phyloP scores from a whole-genome alignment of 2,113 vertebrate genomes.

The Chaetodon auriga region DNA sequence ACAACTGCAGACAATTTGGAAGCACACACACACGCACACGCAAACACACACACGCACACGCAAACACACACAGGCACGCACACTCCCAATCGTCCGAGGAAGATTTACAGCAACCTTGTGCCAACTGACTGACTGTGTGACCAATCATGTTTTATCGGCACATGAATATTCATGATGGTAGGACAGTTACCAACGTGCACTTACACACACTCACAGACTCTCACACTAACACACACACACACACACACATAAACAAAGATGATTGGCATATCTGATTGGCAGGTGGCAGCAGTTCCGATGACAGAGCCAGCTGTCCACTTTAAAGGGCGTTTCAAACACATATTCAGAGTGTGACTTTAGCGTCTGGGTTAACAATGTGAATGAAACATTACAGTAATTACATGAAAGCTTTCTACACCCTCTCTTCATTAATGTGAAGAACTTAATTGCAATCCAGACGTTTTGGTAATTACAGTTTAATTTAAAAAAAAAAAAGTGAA shows the following conservation, averaged over 20 bases:
- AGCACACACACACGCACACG: neutral
- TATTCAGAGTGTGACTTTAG: slow-evolving; percentile 29
- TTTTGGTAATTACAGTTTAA: neutral
- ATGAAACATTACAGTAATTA: slow-evolving; percentile 1
- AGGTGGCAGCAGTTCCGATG: slow-evolving; percentile 74
- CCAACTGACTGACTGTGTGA: slow-evolving; percentile 76
- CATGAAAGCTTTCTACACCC: neutral
- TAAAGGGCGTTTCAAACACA: slow-evolving; percentile 67
- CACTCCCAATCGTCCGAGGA: slow-evolving; percentile 1
- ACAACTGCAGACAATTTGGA: slow-evolving; percentile 28
- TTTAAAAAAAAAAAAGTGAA: neutral
- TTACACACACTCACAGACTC: slow-evolving; percentile 32
- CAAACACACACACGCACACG: slow-evolving; percentile 6
- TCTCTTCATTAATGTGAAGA: neutral
- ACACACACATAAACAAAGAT: slow-evolving; percentile 43
- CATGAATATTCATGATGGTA: slow-evolving; percentile 75
- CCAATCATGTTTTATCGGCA: slow-evolving; percentile 70
- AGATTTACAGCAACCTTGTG: slow-evolving; percentile 48
- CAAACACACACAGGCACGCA: slow-evolving; percentile 1
- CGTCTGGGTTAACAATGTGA: slow-evolving; percentile 27
- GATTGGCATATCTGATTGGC: slow-evolving; percentile 76
- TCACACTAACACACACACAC: slow-evolving; percentile 33
- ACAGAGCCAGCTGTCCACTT: slow-evolving; percentile 76
- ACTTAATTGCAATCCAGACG: neutral
- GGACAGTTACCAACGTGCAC: slow-evolving; percentile 11